Base-by-base conservation (phyloP, 2,888 invertebrate genomes). In the Melanargia galathea region DNA sequence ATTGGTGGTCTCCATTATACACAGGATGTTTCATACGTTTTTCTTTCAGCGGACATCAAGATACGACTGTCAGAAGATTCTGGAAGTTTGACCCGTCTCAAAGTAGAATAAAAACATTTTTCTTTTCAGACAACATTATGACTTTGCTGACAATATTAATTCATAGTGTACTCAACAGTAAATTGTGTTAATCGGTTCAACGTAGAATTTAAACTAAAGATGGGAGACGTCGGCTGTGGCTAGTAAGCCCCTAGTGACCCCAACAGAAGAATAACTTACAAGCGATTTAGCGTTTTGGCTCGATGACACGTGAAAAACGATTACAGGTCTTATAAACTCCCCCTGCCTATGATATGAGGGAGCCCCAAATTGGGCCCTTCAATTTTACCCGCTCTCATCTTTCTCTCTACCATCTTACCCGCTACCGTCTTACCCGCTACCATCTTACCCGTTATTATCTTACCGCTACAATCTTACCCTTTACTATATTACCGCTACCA, bases 61-160 rank as follows among this genome's bases (percentile, higher is more conserved):
- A 71, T 13, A 11, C 68, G 62, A 64, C 75, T 63, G 64, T 76
- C 11, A 70, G 80, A 77, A 82, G 79, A 76, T 71, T 66, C 68
- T 74, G 70, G 74, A 63, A 38, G 68, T 63, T 65, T 60, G 46
- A 62, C 20, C 64, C 63, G 33, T 49, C 75, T 1, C 70, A 68
- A 55, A 72, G 71, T 26, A 68, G 69, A 56, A 61, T 78, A 2
- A 77, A 75, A 62, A 68, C 72, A 13, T 71, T 78, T 33, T 70
- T 81, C 20, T 75, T 68, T 8, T 71, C 73, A 13, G 72, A 72
- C 18, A 76, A 77, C 65, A 62, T 78, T 13, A 65, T 82, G 13
- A 72, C 81, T 62, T 64, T 84, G 10, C 76, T 80, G 40, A 73
- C 77, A 5, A 58, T 84, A 59, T 70, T 82, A 26, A 78, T n/a